Conservation (phyloP, 1,140 invertebrate species). For the Euglossa dilemma region DNA sequence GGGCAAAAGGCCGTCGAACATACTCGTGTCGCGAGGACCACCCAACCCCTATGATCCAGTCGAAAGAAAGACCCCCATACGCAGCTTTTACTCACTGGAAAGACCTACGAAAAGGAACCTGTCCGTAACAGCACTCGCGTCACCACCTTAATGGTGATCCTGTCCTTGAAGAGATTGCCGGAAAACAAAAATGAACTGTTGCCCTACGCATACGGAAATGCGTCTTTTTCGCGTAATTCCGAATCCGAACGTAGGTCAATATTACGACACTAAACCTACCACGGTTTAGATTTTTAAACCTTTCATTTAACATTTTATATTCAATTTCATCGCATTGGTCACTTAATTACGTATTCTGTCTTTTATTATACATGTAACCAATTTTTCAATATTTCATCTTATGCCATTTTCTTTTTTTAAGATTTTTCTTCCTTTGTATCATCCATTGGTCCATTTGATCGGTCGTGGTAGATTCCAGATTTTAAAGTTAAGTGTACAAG, state of each 20-base stretch:
- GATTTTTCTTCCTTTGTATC: too few relatives aligned
- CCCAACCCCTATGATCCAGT: constrained; percentile 36
- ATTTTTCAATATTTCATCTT: too few relatives aligned
- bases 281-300: too few relatives aligned
- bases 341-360: too few relatives aligned
- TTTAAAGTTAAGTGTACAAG: too few relatives aligned
- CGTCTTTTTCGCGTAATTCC: not conserved
- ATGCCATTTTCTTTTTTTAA: too few relatives aligned
- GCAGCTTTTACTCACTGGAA: constrained; percentile 1
- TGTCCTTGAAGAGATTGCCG: not conserved
- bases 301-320: too few relatives aligned
- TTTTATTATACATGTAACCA: too few relatives aligned
- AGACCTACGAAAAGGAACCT: constrained; percentile 34
- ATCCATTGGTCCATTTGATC: too few relatives aligned
- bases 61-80: not conserved
- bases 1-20: constrained; percentile 8
- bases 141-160: constrained; percentile 24
- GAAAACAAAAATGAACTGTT: constrained; percentile 36
- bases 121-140: constrained; percentile 18
- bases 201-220: not conserved
- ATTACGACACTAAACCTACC: not conserved
- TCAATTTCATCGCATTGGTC: too few relatives aligned
- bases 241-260: not conserved
- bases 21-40: constrained; percentile 42
- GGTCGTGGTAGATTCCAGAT: too few relatives aligned